A percentile compares a stretch with the other conserved stretches of the same genome.
phyloP scores from a whole-genome alignment of 2,797 vertebrate genomes.

The Tadarida brasiliensis region DNA sequence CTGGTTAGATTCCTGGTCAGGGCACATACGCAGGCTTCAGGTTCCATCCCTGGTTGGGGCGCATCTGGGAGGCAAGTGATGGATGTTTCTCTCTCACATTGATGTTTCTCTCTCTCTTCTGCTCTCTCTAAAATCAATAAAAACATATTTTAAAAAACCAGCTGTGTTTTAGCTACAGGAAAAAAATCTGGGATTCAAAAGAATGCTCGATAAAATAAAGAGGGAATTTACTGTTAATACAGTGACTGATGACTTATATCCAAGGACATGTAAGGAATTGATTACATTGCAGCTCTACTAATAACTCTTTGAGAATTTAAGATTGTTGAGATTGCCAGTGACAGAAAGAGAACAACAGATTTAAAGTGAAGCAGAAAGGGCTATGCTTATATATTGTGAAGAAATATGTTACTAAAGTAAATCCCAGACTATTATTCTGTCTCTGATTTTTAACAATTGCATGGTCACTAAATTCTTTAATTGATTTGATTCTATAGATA shows the following conservation, averaged over 20 bases:
- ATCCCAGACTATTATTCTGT: neutral
- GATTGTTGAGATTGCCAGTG: conserved; percentile 1
- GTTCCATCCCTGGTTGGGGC: too few relatives aligned
- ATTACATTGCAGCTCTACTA: neutral
- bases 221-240: neutral
- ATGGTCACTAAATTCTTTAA: neutral
- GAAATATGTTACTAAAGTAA: neutral
- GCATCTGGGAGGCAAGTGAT: too few relatives aligned
- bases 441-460: neutral
- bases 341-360: neutral
- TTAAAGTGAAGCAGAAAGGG: neutral
- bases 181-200: conserved; percentile 11
- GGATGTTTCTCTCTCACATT: too few relatives aligned
- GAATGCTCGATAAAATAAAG: conserved; percentile 50
- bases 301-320: neutral
- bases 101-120: too few relatives aligned
- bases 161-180: conserved; percentile 30
- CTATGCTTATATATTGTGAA: neutral
- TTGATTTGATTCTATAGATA: conserved; percentile 12
- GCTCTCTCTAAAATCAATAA: too few relatives aligned
- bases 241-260: neutral
- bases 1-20: too few relatives aligned
- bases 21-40: too few relatives aligned
- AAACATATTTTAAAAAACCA: neutral
- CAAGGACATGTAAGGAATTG: neutral